Percentiles rank a stretch among this genome's conserved stretches.
phyloP scores from a whole-genome alignment of 2,888 invertebrate genomes.

The Calliphora vomitoria region DNA sequence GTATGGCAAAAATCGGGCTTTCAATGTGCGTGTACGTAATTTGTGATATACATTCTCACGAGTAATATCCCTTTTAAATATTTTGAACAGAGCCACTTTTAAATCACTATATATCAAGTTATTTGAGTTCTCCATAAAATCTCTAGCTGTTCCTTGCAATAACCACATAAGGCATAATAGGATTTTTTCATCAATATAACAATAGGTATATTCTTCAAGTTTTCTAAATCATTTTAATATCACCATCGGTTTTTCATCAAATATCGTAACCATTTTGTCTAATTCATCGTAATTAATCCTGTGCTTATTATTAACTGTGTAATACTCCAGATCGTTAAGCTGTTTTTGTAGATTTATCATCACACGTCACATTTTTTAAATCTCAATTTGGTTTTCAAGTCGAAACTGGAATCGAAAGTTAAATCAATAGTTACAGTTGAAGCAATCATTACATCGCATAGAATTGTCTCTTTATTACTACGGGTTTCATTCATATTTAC shows the following conservation, averaged over 20 bases:
- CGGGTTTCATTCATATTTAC: too few relatives aligned
- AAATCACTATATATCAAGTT: neutral
- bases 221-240: neutral
- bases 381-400: slow-evolving; percentile 3
- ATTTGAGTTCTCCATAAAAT: neutral
- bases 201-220: slow-evolving; percentile 1
- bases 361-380: neutral
- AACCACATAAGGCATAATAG: neutral
- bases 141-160: neutral
- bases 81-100: too few relatives aligned
- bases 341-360: slow-evolving; percentile 5
- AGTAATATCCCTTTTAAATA: neutral
- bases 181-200: neutral
- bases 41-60: neutral
- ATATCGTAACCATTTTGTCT: neutral
- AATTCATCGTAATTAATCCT: neutral
- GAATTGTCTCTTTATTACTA: too few relatives aligned
- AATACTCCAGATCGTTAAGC: too few relatives aligned
- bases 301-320: too few relatives aligned
- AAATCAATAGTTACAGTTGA: neutral
- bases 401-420: too few relatives aligned
- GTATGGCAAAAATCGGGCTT: too few relatives aligned
- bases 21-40: neutral
- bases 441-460: too few relatives aligned
- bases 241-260: neutral